phyloP scores from a whole-genome alignment of 1,140 invertebrate species.

The Brachionus plicatilis region DNA sequence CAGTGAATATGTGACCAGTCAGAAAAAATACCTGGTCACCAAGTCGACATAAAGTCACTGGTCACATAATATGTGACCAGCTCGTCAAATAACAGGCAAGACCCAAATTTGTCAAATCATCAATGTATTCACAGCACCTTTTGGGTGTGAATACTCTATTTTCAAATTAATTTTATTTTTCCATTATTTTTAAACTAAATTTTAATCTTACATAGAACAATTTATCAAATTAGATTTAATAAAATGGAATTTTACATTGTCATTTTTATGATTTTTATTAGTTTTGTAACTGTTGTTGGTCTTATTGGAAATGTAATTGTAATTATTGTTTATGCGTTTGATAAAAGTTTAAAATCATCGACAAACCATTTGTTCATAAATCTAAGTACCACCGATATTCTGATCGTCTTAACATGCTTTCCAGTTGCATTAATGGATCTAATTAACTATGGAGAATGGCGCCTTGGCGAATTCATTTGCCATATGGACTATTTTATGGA shows the following conservation, averaged over 20 bases:
- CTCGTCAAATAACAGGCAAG: too few species aligned
- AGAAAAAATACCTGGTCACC: too few species aligned
- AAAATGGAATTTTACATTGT: not conserved
- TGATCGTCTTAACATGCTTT: constrained; percentile 14
- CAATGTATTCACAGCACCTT: too few species aligned
- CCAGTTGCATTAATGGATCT: not conserved
- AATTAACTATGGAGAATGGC: constrained; percentile 1
- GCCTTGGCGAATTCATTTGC: not conserved
- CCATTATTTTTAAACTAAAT: too few species aligned
- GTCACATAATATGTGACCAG: too few species aligned
- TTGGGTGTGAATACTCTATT: too few species aligned
- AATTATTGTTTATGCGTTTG: not conserved
- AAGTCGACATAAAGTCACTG: too few species aligned
- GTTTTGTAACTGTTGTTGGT: not conserved
- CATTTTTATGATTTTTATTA: not conserved
- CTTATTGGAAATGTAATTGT: not conserved
- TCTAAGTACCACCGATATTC: constrained; percentile 18
- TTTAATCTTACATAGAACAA: too few species aligned
- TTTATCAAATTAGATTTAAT: too few species aligned
- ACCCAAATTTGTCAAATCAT: too few species aligned
- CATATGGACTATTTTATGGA: constrained; percentile 43
- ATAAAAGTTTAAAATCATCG: not conserved
- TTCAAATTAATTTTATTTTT: not conserved
- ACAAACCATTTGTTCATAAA: constrained; percentile 13
- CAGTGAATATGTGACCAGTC: too few species aligned